Base-by-base conservation (phyloP, 2,888 invertebrate genomes). In the Hyalella azteca region DNA sequence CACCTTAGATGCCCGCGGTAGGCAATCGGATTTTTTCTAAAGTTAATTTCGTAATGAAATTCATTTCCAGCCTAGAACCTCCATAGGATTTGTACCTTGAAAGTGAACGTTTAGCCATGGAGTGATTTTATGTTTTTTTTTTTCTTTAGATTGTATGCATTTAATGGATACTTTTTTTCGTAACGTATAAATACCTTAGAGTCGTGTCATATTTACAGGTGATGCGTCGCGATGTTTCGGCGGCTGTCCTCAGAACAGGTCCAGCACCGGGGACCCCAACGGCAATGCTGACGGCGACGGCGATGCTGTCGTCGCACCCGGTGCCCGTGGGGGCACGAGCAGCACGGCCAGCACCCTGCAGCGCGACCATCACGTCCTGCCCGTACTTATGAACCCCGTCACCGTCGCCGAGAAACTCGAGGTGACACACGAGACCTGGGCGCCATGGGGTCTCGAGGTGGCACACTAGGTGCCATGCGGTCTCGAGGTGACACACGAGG, bases 361-460 rank as follows among this genome's bases (percentile, higher is more conserved):
- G 45, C 40, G 75, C 15, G 75, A 75, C 75, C 75, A 75, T 22
- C 29, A 40, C 45, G 78, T 36, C n/a, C 41, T 78, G 78, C 60
- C 78, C 26, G 60, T 78, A 29, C 66, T 78, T 41, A 60, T 78
- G 59, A 78, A 78, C 66, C 60, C 78, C 32, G 66, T 54, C 45
- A 36, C 78, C 22, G 32, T 29, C 11, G 78, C 49, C n/a, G 54
- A 78, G 54, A 78, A 78, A 32, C 50, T 54, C 19, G 50, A 78
- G 78, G 78, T 78, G 40, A 19, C n/a, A n/a, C n/a, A n/a, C n/a
- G 54, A 19, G 13, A 22, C 54, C 19, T 45, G 11, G 3, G 2
- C 1, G 1, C 45, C 1, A 45, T 19, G 1, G 11, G 45, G 45
- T 3, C 1, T 11, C 11, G 29, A n/a, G 3, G 29, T 19, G 59